Percentiles rank a stretch among this genome's conserved stretches.
Evolutionary conservation across 2,113 vertebrate genomes (phyloP).

Genomic region (Myiozetetes cayanensis): DNA sequence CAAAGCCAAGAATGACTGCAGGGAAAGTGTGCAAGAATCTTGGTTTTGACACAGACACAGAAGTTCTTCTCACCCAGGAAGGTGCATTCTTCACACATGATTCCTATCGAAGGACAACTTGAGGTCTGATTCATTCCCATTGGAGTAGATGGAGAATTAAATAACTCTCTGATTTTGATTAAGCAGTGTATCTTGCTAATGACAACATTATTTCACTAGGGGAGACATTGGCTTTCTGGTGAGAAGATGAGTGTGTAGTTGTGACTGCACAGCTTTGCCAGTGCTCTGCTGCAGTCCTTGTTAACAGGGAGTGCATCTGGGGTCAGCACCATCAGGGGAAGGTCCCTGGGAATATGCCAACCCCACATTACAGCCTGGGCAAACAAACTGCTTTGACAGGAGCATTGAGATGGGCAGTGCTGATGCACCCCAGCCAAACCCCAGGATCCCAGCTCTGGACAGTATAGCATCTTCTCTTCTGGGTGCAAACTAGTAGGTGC

Average conservation of each 20-base stretch:
- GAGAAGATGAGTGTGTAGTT: neutral
- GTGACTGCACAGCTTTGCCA: neutral
- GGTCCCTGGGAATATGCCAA: neutral
- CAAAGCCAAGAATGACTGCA: neutral
- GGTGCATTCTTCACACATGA: neutral
- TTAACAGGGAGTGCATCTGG: neutral
- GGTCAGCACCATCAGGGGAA: neutral
- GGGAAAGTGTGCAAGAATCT: neutral
- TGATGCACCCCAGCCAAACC: fast-evolving
- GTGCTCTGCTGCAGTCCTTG: neutral
- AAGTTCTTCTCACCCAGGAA: neutral
- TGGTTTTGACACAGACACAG: neutral
- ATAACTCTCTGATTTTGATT: neutral
- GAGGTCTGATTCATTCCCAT: neutral
- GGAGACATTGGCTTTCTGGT: neutral
- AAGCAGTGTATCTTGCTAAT: neutral
- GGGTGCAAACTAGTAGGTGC: neutral
- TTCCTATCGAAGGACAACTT: neutral
- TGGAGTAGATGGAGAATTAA: neutral
- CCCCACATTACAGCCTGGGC: neutral
- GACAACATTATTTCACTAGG: neutral
- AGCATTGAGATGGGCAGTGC: neutral
- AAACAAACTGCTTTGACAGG: neutral
- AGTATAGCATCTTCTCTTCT: neutral
- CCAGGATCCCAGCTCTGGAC: neutral